Conservation (phyloP, 1,140 invertebrate species). For the Meloidogyne floridensis region DNA sequence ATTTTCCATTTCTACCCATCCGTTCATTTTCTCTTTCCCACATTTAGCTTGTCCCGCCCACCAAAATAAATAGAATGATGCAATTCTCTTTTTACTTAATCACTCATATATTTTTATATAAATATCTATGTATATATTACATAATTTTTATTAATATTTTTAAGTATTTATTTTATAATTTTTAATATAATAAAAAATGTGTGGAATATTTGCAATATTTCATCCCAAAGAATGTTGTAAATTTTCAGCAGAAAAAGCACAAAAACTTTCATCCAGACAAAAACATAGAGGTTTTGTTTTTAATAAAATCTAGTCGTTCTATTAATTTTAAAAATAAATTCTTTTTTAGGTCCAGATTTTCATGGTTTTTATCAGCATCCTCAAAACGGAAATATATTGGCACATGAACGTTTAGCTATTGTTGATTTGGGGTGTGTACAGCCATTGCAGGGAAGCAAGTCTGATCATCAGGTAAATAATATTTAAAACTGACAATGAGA, state of each 20-base stretch:
- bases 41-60: not conserved
- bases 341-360: conserved; percentile 57
- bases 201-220: conserved; percentile 46
- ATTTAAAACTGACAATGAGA: not conserved
- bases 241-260: conserved; percentile 23
- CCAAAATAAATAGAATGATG: conserved; percentile 16
- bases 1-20: no score
- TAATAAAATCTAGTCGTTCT: conserved; percentile 13
- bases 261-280: conserved; percentile 27
- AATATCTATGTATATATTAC: not conserved
- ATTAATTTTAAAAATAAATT: not conserved
- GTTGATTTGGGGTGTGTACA: conserved; percentile 57
- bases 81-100: conserved; percentile 2
- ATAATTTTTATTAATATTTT: conserved; percentile 7
- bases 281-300: conserved; percentile 6
- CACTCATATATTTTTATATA: not conserved
- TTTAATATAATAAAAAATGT: conserved; percentile 30
- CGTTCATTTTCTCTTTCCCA: not conserved
- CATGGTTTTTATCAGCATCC: conserved; percentile 56
- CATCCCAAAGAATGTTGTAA: conserved; percentile 39
- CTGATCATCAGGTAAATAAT: conserved; percentile 52
- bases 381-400: conserved; percentile 59
- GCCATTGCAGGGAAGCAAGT: conserved; percentile 51
- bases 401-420: conserved; percentile 63
- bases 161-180: not conserved